Percentiles rank a stretch among this genome's conserved stretches.
phyloP scores from a whole-genome alignment of 1,140 invertebrate genomes.

The Ruditapes philippinarum region DNA sequence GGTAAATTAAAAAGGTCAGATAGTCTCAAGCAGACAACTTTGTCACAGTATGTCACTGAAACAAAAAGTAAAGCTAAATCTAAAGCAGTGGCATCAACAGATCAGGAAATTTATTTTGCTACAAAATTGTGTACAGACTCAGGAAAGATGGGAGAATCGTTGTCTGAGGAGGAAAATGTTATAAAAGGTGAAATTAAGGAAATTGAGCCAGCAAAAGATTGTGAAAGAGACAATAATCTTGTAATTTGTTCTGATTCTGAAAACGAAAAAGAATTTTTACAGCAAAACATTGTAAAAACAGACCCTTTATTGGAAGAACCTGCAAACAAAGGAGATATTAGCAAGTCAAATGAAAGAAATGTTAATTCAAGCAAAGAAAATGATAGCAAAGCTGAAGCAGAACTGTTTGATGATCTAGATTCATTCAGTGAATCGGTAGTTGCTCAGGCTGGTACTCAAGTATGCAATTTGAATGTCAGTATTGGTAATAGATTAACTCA shows the following conservation, averaged over 20 bases:
- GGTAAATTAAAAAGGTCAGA: background rate
- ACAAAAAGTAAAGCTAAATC: no score
- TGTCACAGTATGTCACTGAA: background rate
- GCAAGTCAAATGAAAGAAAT: background rate
- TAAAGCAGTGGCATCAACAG: no score
- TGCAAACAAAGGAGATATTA: background rate
- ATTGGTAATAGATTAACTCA: background rate
- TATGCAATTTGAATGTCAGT: background rate
- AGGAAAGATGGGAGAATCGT: no score
- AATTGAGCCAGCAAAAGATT: no score
- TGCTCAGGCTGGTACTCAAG: constrained; percentile 15
- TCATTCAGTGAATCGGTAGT: background rate
- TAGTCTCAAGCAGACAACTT: background rate
- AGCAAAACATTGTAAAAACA: background rate
- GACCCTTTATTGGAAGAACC: background rate
- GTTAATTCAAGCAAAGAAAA: background rate
- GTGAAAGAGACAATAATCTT: no score
- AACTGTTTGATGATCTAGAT: background rate
- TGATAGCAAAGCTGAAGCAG: background rate
- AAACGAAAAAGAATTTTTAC: background rate
- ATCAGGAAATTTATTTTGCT: no score
- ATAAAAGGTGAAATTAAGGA: no score
- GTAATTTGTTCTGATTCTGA: background rate
- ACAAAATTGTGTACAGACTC: no score
- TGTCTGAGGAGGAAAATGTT: no score